Evolutionary conservation across 2,888 invertebrate genomes (phyloP).

Genomic region (Mesoligia furuncula): DNA sequence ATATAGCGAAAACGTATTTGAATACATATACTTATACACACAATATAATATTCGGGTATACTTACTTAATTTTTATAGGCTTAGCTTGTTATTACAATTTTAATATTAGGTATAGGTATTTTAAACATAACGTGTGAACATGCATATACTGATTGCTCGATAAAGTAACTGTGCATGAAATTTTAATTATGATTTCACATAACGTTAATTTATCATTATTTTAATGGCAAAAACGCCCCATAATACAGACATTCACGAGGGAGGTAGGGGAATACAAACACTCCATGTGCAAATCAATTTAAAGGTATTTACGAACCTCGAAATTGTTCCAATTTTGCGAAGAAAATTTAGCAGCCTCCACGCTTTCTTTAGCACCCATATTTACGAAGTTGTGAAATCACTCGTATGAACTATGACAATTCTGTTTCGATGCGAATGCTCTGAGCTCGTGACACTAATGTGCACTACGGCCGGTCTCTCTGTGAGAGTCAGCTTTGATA

Average conservation of each 20-base stretch:
- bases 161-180: conserved; percentile 82
- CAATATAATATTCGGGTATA: conserved; percentile 49
- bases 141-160: conserved; percentile 79
- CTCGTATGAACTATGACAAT: conserved; percentile 87
- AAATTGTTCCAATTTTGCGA: conserved; percentile 95
- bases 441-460: conserved; percentile 88
- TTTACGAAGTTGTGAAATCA: conserved; percentile 88
- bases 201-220: conserved; percentile 72
- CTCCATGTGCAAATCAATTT: conserved; percentile 89
- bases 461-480: conserved; percentile 85
- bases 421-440: conserved; percentile 87
- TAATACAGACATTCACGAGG: conserved; percentile 85
- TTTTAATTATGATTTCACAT: conserved; percentile 76
- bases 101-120: conserved; percentile 52
- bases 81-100: conserved; percentile 56
- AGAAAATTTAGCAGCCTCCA: conserved; percentile 95
- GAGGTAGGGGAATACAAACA: conserved; percentile 87
- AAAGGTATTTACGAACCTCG: conserved; percentile 92
- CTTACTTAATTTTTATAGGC: conserved; percentile 51
- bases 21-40: conserved; percentile 59
- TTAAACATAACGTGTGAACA: conserved; percentile 77
- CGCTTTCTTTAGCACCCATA: conserved; percentile 96
- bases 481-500: conserved; percentile 83
- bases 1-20: conserved; percentile 49
- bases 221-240: conserved; percentile 74